phyloP scores from a whole-genome alignment of 37 sponge, comb jelly and placozoan species.

The Ephydatia muelleri region DNA sequence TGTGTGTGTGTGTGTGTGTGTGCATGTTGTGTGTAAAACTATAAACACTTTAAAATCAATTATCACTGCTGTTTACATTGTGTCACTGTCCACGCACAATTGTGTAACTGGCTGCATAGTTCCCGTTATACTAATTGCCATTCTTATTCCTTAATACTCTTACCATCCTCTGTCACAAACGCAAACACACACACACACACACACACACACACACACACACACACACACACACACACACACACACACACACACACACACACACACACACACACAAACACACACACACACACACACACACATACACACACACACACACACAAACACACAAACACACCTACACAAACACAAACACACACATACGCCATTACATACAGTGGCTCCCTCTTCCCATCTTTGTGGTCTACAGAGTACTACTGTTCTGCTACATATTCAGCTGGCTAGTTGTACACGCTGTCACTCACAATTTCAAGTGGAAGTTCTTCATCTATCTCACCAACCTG shows the following conservation, averaged over 20 bases:
- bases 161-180: not conserved
- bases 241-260: not conserved
- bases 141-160: too few species aligned
- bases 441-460: conserved; percentile 1
- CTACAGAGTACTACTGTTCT: conserved; percentile 27
- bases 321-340: not conserved
- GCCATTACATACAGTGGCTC: conserved; percentile 27
- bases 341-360: too few species aligned
- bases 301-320: conserved; percentile 5
- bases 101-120: too few species aligned
- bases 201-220: not conserved
- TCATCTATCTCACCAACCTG: conserved; percentile 49
- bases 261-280: not conserved
- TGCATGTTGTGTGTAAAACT: too few species aligned
- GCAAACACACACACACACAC: not conserved
- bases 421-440: conserved; percentile 45
- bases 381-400: conserved; percentile 54
- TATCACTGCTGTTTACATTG: too few species aligned
- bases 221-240: not conserved
- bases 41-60: too few species aligned
- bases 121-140: too few species aligned
- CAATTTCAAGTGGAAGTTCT: conserved; percentile 13
- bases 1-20: too few species aligned
- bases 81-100: too few species aligned
- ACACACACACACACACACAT: not conserved